phyloP scores from a whole-genome alignment of 2,797 vertebrate species.

The Protonibea diacanthus region DNA sequence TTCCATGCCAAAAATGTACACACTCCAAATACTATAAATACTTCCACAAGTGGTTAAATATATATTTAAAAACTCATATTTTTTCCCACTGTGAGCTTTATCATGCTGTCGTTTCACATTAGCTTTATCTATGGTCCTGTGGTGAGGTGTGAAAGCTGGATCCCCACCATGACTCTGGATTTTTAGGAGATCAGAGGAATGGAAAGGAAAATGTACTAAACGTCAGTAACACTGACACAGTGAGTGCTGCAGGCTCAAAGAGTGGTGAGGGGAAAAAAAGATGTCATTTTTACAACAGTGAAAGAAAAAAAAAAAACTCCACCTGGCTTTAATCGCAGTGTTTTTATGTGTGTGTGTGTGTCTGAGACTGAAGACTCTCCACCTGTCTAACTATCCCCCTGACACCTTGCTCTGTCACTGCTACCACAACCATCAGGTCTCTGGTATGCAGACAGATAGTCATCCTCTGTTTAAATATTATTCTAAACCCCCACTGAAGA shows the following conservation, averaged over 20 bases:
- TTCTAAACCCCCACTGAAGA: constrained; percentile 48
- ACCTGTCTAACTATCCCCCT: constrained; percentile 15
- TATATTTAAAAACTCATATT: not conserved
- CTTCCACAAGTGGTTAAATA: constrained; percentile 15
- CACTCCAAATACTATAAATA: not conserved
- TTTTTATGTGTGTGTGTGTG: constrained; percentile 15
- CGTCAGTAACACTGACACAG: constrained; percentile 56
- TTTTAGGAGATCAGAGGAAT: constrained; percentile 58
- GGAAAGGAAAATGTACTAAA: constrained; percentile 50
- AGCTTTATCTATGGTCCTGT: constrained; percentile 21
- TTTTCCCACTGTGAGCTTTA: constrained; percentile 28
- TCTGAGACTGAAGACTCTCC: constrained; percentile 24
- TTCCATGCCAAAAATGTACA: not conserved
- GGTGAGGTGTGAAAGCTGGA: constrained; percentile 39
- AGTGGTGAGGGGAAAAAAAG: constrained; percentile 45
- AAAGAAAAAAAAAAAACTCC: constrained; percentile 27
- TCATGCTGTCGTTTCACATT: constrained; percentile 46
- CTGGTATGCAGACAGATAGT: constrained; percentile 53
- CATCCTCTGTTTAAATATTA: constrained; percentile 56
- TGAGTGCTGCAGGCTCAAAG: constrained; percentile 33
- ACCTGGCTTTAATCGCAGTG: constrained; percentile 61
- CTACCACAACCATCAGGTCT: constrained; percentile 37
- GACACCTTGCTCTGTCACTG: not conserved
- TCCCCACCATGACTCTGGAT: constrained; percentile 24
- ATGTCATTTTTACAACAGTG: constrained; percentile 54